A percentile compares a stretch with the other conserved stretches of the same genome.
Conservation (phyloP, 30 jellyfish, hydroid and myxozoan species). For the Chrysaora quinquecirrha region DNA sequence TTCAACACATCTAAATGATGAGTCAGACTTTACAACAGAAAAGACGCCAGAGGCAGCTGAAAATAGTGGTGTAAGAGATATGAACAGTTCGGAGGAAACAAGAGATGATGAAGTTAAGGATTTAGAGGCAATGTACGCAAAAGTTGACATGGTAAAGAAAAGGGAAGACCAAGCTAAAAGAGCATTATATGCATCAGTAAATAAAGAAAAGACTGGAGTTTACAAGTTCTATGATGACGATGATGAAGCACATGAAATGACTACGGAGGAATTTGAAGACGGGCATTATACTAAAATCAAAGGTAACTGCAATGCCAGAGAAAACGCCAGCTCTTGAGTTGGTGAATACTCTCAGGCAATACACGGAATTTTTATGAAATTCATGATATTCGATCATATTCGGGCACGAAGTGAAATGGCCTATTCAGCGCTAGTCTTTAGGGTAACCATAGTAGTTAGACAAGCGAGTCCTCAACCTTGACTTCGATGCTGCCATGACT, state of each 20-base stretch:
- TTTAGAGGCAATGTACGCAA: conserved; percentile 47
- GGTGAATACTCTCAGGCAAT: too few relatives aligned
- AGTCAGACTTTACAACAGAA: neutral
- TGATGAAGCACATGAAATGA: neutral
- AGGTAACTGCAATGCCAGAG: too few relatives aligned
- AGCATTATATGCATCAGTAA: conserved; percentile 57
- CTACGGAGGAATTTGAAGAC: conserved; percentile 37
- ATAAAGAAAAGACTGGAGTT: conserved; percentile 48
- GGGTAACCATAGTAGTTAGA: too few relatives aligned
- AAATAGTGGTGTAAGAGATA: neutral
- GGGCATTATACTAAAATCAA: conserved; percentile 45
- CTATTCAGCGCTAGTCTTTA: too few relatives aligned
- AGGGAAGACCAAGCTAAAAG: conserved; percentile 39
- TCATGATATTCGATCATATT: too few relatives aligned
- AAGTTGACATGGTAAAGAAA: conserved; percentile 52
- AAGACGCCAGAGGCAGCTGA: neutral
- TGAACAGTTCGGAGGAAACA: neutral
- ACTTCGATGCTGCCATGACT: too few relatives aligned
- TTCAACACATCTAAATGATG: conserved; percentile 3
- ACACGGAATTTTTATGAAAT: too few relatives aligned
- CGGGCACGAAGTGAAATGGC: too few relatives aligned
- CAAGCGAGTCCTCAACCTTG: too few relatives aligned
- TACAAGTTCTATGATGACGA: conserved; percentile 10
- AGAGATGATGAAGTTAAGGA: neutral
- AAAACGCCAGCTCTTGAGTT: too few relatives aligned